Percentiles rank a stretch among this genome's conserved stretches.
These are phyloP conservation scores for Scelioninae gen. 2 DNA, from an alignment of 2,888 invertebrate genomes.

Conservation along the genomic window DNA sequence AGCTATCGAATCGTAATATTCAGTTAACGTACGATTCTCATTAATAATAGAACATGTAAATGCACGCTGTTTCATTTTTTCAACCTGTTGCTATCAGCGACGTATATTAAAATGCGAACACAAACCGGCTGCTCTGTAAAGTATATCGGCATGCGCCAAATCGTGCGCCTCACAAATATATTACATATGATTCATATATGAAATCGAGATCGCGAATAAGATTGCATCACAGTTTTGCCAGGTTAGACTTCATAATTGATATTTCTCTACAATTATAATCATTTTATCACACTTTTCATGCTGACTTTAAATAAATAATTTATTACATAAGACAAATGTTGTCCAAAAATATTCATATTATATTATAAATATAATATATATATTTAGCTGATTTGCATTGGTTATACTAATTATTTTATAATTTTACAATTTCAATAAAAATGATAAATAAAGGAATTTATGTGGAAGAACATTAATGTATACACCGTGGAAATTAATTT, in stretches of 20 bases:
- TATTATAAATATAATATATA: too few relatives aligned
- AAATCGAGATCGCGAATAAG: slow-evolving; percentile 30
- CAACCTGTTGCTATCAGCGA: slow-evolving; percentile 42
- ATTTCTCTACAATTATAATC: slow-evolving; percentile 5
- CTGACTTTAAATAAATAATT: too few relatives aligned
- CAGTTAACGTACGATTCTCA: slow-evolving; percentile 23
- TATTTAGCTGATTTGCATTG: too few relatives aligned
- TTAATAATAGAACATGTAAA: slow-evolving; percentile 38
- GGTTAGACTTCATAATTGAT: slow-evolving; percentile 4
- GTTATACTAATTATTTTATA: too few relatives aligned
- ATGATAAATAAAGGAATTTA: too few relatives aligned
- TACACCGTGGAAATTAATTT: too few relatives aligned
- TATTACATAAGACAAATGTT: too few relatives aligned
- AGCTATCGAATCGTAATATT: slow-evolving; percentile 28
- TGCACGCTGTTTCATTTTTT: slow-evolving; percentile 37
- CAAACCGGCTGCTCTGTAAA: slow-evolving; percentile 39
- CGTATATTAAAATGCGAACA: slow-evolving; percentile 43
- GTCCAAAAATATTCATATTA: too few relatives aligned
- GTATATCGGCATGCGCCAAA: slow-evolving; percentile 38
- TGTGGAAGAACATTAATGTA: too few relatives aligned
- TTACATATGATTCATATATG: slow-evolving; percentile 24
- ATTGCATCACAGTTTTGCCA: slow-evolving; percentile 15
- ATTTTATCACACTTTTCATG: slow-evolving; percentile 6
- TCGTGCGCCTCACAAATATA: slow-evolving; percentile 43
- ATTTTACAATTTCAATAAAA: too few relatives aligned